Conservation (phyloP, 2,888 invertebrate species). For the Helicoverpa assulta region DNA sequence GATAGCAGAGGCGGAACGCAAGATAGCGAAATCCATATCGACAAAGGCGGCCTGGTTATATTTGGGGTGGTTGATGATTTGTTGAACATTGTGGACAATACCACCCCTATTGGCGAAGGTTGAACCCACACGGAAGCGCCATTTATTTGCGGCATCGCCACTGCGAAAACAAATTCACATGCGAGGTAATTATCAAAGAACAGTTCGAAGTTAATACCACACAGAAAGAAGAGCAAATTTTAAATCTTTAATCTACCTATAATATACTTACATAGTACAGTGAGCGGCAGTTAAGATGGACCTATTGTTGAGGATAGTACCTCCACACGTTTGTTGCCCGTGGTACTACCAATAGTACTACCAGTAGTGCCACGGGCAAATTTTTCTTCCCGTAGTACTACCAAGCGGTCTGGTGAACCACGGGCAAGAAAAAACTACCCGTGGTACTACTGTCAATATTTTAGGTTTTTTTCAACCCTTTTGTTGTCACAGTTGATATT, state of each 20-base stretch:
- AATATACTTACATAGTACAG: conserved; percentile 38
- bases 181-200: no score
- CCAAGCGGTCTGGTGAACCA: no score
- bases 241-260: neutral
- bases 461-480: no score
- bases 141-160: conserved; percentile 60
- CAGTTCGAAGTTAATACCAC: no score
- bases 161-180: conserved; percentile 50
- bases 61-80: conserved; percentile 68
- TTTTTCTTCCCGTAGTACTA: no score
- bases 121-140: conserved; percentile 74
- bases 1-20: conserved; percentile 64
- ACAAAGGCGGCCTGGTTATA: conserved; percentile 65
- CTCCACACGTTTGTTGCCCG: no score
- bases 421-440: no score
- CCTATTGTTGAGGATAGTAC: conserved; percentile 68
- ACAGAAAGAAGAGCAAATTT: no score
- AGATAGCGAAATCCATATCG: conserved; percentile 74
- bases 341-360: no score
- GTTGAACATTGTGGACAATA: conserved; percentile 47
- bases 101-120: conserved; percentile 74
- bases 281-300: conserved; percentile 67
- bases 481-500: no score
- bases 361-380: no score
- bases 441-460: no score